Conservation (phyloP, 2,797 vertebrate genomes). For the Cyprinodon diabolis region DNA sequence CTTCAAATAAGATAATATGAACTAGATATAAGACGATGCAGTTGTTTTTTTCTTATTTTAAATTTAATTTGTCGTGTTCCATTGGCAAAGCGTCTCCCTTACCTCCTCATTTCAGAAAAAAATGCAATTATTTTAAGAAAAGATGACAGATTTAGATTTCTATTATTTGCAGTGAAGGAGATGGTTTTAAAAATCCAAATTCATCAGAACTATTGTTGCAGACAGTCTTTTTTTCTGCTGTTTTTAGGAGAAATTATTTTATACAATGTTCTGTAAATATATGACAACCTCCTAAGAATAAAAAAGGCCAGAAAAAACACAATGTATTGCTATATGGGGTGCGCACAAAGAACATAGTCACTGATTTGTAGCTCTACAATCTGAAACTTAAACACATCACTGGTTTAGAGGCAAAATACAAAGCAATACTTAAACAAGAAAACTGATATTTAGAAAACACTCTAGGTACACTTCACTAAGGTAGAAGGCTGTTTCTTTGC, state of each 20-base stretch:
- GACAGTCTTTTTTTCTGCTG: neutral
- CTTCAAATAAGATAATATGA: too few species aligned
- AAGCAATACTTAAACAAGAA: conserved; percentile 44
- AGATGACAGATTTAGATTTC: too few species aligned
- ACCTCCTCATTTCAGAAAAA: too few species aligned
- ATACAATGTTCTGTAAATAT: neutral
- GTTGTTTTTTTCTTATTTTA: too few species aligned
- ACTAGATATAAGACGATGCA: too few species aligned
- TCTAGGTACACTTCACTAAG: conserved; percentile 26
- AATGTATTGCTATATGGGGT: conserved; percentile 13
- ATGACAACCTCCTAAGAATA: neutral
- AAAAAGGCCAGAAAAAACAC: neutral
- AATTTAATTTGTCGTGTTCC: too few species aligned
- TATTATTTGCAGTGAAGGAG: too few species aligned
- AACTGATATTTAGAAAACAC: conserved; percentile 55
- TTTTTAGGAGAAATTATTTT: neutral
- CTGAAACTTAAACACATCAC: conserved; percentile 44
- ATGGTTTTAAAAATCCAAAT: neutral
- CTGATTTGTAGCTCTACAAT: conserved; percentile 36
- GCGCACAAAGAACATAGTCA: conserved; percentile 15
- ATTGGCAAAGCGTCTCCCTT: too few species aligned
- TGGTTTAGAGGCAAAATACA: conserved; percentile 22
- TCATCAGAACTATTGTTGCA: neutral
- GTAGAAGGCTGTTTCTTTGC: neutral
- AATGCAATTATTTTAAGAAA: too few species aligned